These are phyloP conservation scores for Dicentrarchus labrax DNA, from an alignment of 2,113 vertebrate species.

Conservation along the genomic window DNA sequence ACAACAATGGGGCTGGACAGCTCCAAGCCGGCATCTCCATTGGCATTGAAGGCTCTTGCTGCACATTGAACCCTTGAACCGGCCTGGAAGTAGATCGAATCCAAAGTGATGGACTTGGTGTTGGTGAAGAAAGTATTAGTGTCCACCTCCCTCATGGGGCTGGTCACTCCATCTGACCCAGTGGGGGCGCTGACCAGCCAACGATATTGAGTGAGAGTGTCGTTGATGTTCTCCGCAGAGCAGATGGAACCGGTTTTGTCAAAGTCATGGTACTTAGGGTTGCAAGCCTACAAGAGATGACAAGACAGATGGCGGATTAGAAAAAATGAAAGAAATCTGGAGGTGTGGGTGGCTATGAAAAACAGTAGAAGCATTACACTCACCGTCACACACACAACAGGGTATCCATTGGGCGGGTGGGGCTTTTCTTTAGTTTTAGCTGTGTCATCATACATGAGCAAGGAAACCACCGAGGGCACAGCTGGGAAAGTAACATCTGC, in stretches of 20 bases:
- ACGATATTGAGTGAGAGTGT: slow-evolving; percentile 88
- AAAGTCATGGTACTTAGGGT: slow-evolving; percentile 88
- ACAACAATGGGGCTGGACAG: slow-evolving; percentile 84
- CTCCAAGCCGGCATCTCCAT: slow-evolving; percentile 87
- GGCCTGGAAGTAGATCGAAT: slow-evolving; percentile 89
- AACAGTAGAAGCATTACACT: slow-evolving; percentile 3
- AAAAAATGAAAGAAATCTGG: not conserved
- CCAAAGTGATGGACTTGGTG: slow-evolving; percentile 88
- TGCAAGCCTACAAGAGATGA: slow-evolving; percentile 82
- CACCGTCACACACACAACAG: slow-evolving; percentile 87
- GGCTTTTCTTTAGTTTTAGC: slow-evolving; percentile 80
- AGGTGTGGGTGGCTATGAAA: not conserved
- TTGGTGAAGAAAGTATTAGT: slow-evolving; percentile 89
- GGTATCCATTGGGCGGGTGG: slow-evolving; percentile 83
- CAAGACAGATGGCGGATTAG: not conserved
- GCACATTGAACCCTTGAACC: slow-evolving; percentile 88
- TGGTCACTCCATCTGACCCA: slow-evolving; percentile 87
- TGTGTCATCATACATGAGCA: slow-evolving; percentile 85
- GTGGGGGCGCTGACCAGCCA: slow-evolving; percentile 88
- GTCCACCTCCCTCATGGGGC: slow-evolving; percentile 89
- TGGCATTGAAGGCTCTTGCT: slow-evolving; percentile 85
- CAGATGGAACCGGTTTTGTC: slow-evolving; percentile 91
- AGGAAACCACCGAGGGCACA: slow-evolving; percentile 86
- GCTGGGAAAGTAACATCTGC: slow-evolving; percentile 88
- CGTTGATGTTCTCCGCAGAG: slow-evolving; percentile 86